Base-by-base conservation (phyloP, 2,113 vertebrate species). In the Saguinus imperator region DNA sequence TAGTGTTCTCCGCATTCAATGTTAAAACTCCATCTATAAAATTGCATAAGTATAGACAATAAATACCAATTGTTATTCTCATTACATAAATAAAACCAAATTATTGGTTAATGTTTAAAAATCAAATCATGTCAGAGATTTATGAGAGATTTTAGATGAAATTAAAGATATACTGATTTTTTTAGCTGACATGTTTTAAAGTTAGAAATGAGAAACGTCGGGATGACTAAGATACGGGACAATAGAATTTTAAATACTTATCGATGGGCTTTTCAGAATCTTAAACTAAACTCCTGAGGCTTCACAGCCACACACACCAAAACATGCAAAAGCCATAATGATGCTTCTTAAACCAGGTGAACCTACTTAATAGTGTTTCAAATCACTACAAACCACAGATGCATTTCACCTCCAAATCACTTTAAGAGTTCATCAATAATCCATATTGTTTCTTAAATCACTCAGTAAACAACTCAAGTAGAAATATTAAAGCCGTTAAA, bases 11-110 rank as follows among this genome's bases (percentile, higher is more conserved):
- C 84, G 12, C 97, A 85, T 98, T 99, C 3, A 97, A 68, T 75
- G 99, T 98, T 97, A 98, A 98, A 97, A 98, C 97, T 92, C 97
- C 98, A 98, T 98, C 99, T 99, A 95, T 25, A 98, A 98, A 98
- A 97, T n/a, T 73, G 94, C 55, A 68, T 27, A 97, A 91, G 85
- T 87, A 85, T 5, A 97, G 66, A 96, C 50, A 91, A 92, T 87
- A 83, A 94, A 81, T 40, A 93, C n/a, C 87, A 61, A 13, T 37
- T 55, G 40, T 93, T 87, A 94, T 87, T 82, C 80, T 57, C 32
- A 92, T 43, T 21, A 23, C 29, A 91, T 27, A 83, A 64, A 90
- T 37, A 83, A 88, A 93, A 79, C 82, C 21, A 88, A 45, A 58
- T 76, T 58, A 86, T 92, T 80, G 50, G 73, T 48, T 79, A 89